Evolutionary conservation across 2,888 invertebrate species (phyloP), one percentile per base, ranked within the genome.

Genomic region (Labia minor): DNA sequence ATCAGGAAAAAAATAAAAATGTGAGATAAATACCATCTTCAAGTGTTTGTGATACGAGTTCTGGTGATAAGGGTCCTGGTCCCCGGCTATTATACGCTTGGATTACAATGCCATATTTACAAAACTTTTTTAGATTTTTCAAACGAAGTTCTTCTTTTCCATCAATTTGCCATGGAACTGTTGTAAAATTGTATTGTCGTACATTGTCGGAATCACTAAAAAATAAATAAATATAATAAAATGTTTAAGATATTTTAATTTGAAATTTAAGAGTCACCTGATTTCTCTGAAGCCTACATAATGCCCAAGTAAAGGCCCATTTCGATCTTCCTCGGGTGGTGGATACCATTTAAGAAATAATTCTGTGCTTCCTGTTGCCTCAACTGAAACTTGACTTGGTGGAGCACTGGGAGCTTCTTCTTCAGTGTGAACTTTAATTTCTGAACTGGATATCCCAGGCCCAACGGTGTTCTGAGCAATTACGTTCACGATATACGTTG

Each of bases 401-500:
- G 73, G 67, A 16, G 71, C 77, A 10, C 69, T 63, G 8, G 69
- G 69, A 10, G 69, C 66, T 62, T 70, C 70, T 61, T 70, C 68
- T 19, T 69, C 69, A 14, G 70, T 70, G 10, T 62, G 68, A 72
- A 69, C 68, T 18, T 11, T 21, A 64, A 64, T 73, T 72, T 68
- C 68, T 10, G 65, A 49, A 62, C 69, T 69, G n/a, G 69, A 21
- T 1, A 65, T 33, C 37, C 79, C 77, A 21, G 74, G 72, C 61
- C 85, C 82, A 61, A 85, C 74, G 33, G 83, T 76, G 72, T 86
- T 85, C 66, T 83, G 82, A 62, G 85, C 78, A 72, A 83, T 79
- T 1, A 85, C 81, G 6, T 83, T 75, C 1, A 85, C 81, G 37
- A 82, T 80, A 33, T 85, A 79, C 8, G 80, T 79, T 10, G 83